Evolutionary conservation across 2,113 vertebrate species (phyloP).

Genomic region (Falco punctatus): DNA sequence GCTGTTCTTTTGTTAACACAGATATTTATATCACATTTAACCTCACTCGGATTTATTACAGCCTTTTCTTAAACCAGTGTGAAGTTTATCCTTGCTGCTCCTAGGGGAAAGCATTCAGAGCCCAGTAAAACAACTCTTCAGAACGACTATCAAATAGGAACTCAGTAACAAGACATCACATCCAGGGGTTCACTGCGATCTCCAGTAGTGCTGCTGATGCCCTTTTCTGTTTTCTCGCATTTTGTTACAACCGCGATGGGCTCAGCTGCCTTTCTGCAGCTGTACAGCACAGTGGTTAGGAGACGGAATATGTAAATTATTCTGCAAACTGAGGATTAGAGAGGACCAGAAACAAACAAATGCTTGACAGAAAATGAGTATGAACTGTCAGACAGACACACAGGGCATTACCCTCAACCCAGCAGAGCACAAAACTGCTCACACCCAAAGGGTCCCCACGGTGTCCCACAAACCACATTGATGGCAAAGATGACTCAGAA

Average conservation of each 20-base stretch:
- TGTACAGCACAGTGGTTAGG: not conserved
- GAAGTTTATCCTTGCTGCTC: not conserved
- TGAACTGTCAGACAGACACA: not conserved
- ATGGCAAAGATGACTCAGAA: not conserved
- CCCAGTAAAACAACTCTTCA: not conserved
- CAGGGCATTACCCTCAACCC: not conserved
- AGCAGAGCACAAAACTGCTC: accelerated
- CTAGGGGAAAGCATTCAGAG: not conserved
- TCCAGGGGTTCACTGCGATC: not conserved
- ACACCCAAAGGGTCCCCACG: not conserved
- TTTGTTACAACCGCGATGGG: not conserved
- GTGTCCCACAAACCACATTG: not conserved
- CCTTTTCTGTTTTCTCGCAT: not conserved
- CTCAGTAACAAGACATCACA: not conserved
- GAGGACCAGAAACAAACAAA: not conserved
- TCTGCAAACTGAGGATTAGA: not conserved
- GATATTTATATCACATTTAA: not conserved
- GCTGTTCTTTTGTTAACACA: not conserved
- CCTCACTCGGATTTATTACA: not conserved
- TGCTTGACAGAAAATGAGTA: not conserved
- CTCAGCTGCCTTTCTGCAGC: not conserved
- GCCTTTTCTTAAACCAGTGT: not conserved
- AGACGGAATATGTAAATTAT: not conserved
- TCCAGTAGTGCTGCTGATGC: accelerated
- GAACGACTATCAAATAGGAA: not conserved